Evolutionary conservation across 1,140 invertebrate genomes (phyloP).

Genomic region (Drosophila ambigua): DNA sequence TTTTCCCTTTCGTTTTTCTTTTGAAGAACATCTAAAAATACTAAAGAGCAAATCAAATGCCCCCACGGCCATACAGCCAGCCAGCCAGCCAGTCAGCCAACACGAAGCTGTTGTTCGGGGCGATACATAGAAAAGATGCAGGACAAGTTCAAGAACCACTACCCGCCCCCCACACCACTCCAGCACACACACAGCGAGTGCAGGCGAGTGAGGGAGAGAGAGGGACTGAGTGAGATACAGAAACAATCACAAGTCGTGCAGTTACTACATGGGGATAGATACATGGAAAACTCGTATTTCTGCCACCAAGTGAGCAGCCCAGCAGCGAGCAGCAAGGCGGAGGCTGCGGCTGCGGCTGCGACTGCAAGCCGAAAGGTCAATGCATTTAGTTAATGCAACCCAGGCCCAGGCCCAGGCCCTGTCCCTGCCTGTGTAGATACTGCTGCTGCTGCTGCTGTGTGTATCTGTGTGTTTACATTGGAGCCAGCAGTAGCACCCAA

Average conservation of each 20-base stretch:
- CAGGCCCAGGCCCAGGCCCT: constrained; percentile 13
- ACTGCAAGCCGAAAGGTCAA: constrained; percentile 66
- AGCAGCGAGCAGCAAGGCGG: constrained; percentile 20
- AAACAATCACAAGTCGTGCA: constrained; percentile 44
- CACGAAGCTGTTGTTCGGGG: constrained; percentile 46
- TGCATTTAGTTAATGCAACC: constrained; percentile 78
- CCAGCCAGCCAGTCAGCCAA: constrained; percentile 28
- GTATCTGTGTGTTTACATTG: constrained; percentile 45
- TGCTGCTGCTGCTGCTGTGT: too few relatives aligned
- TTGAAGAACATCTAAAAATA: constrained; percentile 63
- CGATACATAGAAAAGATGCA: constrained; percentile 75
- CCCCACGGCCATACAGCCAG: constrained; percentile 37
- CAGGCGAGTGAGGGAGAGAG: constrained; percentile 4
- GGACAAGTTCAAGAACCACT: constrained; percentile 79
- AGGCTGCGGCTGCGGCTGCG: constrained; percentile 3
- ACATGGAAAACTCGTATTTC: constrained; percentile 80
- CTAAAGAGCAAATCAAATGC: constrained; percentile 76
- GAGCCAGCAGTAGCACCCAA: constrained; percentile 16
- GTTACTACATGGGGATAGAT: constrained; percentile 70
- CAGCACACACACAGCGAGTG: constrained; percentile 28
- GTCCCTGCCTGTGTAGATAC: constrained; percentile 3
- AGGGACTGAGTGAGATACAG: constrained; percentile 14
- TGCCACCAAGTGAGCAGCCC: constrained; percentile 62
- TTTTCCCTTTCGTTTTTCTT: constrained; percentile 6
- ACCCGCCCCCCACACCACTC: constrained; percentile 34